Conservation (phyloP, 2,113 vertebrate species). For the Prietella phreatophila region DNA sequence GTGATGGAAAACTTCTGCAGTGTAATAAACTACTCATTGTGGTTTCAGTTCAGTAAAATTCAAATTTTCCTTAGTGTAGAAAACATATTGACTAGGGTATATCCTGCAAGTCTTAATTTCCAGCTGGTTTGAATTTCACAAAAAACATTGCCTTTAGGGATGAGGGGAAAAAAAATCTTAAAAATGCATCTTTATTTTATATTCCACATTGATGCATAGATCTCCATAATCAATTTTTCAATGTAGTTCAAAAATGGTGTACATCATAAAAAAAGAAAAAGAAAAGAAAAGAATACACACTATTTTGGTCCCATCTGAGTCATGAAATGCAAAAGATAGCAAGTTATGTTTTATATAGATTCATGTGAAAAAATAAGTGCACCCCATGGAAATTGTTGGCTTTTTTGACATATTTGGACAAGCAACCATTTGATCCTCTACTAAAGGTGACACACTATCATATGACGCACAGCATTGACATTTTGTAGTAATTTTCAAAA, state of each 20-base stretch:
- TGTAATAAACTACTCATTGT: slow-evolving; percentile 13
- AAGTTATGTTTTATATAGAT: not conserved
- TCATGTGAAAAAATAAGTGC: not conserved
- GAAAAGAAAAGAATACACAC: not conserved
- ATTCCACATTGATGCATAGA: not conserved
- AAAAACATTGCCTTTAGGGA: not conserved
- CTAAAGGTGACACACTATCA: too few relatives aligned
- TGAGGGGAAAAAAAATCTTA: not conserved
- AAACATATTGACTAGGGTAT: not conserved
- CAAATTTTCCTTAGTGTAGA: slow-evolving; percentile 16
- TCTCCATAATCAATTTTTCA: not conserved
- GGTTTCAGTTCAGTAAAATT: slow-evolving; percentile 5
- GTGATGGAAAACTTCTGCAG: slow-evolving; percentile 23
- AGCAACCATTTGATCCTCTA: too few relatives aligned
- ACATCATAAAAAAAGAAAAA: not conserved
- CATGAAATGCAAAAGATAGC: not conserved
- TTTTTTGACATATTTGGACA: too few relatives aligned
- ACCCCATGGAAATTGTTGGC: too few relatives aligned
- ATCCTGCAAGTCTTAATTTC: not conserved
- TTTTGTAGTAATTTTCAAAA: too few relatives aligned
- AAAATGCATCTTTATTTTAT: not conserved
- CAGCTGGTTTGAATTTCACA: not conserved
- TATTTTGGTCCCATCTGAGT: not conserved
- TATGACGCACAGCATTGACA: too few relatives aligned
- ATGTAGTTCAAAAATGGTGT: not conserved